Conservation (phyloP, 2,113 vertebrate species). For the Burhinus oedicnemus region DNA sequence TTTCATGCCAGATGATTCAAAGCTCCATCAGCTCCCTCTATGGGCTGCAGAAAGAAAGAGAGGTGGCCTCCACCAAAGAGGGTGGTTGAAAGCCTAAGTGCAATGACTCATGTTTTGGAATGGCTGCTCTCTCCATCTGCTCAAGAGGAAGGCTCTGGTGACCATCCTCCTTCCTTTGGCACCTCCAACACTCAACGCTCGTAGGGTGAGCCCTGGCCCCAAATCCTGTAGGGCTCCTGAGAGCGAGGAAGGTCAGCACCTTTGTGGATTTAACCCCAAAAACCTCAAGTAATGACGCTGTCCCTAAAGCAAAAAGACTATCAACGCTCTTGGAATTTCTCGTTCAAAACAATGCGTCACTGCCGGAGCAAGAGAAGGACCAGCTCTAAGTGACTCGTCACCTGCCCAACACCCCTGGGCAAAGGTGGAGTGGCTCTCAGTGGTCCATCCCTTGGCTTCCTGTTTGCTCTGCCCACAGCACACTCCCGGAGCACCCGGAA, state of each 20-base stretch:
- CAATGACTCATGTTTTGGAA: not conserved
- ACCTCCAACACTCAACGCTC: not conserved
- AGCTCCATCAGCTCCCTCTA: conserved; percentile 59
- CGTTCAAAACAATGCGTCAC: conserved; percentile 41
- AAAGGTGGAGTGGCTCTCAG: conserved; percentile 24
- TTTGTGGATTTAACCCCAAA: conserved; percentile 19
- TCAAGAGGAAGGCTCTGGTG: not conserved
- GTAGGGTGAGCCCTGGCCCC: not conserved
- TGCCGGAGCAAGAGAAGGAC: not conserved
- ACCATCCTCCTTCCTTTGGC: not conserved
- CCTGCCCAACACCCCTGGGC: conserved; percentile 26
- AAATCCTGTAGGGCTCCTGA: not conserved
- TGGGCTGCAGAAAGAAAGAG: not conserved
- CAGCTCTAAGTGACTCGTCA: conserved; percentile 30
- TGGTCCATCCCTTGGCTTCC: conserved; percentile 53
- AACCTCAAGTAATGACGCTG: conserved; percentile 10
- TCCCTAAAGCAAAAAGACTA: not conserved
- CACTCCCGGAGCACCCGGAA: not conserved
- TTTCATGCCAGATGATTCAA: not conserved
- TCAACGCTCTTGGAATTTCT: conserved; percentile 51
- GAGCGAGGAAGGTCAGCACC: not conserved
- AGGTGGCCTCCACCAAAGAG: not conserved
- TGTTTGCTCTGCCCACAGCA: conserved; percentile 53
- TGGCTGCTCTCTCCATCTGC: not conserved
- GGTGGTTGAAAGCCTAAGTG: not conserved